phyloP scores from a whole-genome alignment of 35 echinoderm and acorn worm species.

The Stichopus chloronotus region DNA sequence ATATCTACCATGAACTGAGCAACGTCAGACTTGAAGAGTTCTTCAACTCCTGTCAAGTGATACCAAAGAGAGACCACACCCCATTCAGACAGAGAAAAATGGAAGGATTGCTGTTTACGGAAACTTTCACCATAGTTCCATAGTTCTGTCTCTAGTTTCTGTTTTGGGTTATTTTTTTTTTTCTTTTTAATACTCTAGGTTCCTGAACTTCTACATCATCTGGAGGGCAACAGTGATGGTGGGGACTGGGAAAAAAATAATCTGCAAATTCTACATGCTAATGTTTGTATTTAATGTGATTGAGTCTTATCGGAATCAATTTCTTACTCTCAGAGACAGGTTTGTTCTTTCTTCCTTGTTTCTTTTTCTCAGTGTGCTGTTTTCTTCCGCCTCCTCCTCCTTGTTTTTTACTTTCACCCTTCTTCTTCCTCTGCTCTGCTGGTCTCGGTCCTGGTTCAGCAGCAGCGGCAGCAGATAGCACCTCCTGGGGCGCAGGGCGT shows the following conservation, averaged over 20 bases:
- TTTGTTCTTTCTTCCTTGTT: conserved; percentile 12
- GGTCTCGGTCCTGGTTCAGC: conserved; percentile 12
- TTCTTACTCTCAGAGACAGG: neutral
- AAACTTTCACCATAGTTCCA: neutral
- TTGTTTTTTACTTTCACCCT: conserved; percentile 9
- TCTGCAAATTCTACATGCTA: no score
- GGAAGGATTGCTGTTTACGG: neutral
- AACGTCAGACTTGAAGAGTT: conserved; percentile 56
- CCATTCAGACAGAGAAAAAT: neutral
- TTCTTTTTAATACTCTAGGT: neutral
- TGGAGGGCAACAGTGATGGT: no score
- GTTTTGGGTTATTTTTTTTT: neutral
- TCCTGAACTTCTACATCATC: no score
- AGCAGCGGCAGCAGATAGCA: neutral
- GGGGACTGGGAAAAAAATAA: no score
- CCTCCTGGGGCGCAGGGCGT: neutral
- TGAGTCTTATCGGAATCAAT: neutral
- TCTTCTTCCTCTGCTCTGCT: conserved; percentile 35
- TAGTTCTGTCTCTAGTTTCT: neutral
- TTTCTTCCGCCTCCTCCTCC: neutral
- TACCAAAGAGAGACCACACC: neutral
- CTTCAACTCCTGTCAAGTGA: conserved; percentile 54
- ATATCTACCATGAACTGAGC: conserved; percentile 75
- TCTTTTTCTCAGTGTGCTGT: neutral
- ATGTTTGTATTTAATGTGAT: no score